Evolutionary conservation across 2,113 vertebrate species (phyloP).

Genomic region (Phrynocephalus versicolor): DNA sequence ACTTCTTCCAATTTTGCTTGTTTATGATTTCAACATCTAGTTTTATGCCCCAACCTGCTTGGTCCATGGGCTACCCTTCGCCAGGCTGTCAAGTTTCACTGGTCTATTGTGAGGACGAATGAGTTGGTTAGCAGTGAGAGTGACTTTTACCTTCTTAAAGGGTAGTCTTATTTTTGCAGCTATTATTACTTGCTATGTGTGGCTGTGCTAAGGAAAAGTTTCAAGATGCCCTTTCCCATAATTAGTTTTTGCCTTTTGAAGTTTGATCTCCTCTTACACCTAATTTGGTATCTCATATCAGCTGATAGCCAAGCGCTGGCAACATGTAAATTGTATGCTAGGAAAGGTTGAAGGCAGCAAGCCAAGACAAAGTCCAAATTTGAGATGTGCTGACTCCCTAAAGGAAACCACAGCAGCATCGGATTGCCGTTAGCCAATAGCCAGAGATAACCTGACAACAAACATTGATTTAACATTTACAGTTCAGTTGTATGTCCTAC

Average conservation of each 20-base stretch:
- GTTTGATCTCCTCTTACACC: background rate
- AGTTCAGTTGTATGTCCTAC: background rate
- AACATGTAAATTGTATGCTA: background rate
- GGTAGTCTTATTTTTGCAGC: background rate
- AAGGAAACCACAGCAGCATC: background rate
- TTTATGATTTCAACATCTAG: background rate
- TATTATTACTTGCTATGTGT: background rate
- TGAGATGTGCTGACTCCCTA: too few species aligned
- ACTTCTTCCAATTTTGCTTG: too few species aligned
- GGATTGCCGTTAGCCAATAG: too few species aligned
- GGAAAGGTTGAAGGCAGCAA: too few species aligned
- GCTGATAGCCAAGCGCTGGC: background rate
- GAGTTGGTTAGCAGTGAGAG: background rate
- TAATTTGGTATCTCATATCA: background rate
- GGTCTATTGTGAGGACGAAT: background rate
- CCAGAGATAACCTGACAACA: too few species aligned
- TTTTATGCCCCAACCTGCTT: background rate
- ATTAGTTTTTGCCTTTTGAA: background rate
- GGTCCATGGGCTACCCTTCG: too few species aligned
- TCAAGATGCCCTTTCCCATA: background rate
- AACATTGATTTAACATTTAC: background rate
- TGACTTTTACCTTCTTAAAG: background rate
- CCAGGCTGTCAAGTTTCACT: background rate
- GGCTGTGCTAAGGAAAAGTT: background rate
- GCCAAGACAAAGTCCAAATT: too few species aligned